Evolutionary conservation across 2,888 invertebrate species (phyloP).

Genomic region (Callinectes sapidus): DNA sequence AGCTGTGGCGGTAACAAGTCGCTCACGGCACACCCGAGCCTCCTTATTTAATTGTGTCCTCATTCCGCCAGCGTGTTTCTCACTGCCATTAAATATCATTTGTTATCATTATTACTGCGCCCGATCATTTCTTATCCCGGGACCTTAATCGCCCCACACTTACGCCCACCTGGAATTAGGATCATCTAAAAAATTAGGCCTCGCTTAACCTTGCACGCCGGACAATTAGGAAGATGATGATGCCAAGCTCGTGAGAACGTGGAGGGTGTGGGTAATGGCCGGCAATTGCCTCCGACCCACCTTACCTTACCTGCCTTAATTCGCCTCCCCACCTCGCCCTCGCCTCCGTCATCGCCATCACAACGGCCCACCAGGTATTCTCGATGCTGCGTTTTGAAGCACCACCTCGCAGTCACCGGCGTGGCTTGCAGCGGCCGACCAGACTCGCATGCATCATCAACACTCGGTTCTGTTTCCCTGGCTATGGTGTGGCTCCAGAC

Average conservation of each 20-base stretch:
- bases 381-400: not conserved
- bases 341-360: slow-evolving; percentile 4
- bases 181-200: slow-evolving; percentile 40
- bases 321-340: slow-evolving; percentile 11
- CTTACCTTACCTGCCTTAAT: slow-evolving; percentile 35
- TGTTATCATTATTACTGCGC: slow-evolving; percentile 60
- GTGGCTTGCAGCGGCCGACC: not conserved
- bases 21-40: slow-evolving; percentile 20
- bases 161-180: slow-evolving; percentile 53
- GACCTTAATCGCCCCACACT: slow-evolving; percentile 47
- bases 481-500: not conserved
- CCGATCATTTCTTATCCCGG: slow-evolving; percentile 58
- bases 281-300: slow-evolving; percentile 43
- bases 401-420: not conserved
- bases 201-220: slow-evolving; percentile 54
- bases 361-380: not conserved
- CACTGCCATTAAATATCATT: slow-evolving; percentile 56
- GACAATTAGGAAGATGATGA: slow-evolving; percentile 48
- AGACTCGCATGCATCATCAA: not conserved
- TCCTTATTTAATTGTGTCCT: slow-evolving; percentile 54
- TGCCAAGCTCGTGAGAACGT: slow-evolving; percentile 48
- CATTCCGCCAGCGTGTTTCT: slow-evolving; percentile 29
- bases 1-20: slow-evolving; percentile 34
- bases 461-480: not conserved
- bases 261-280: slow-evolving; percentile 49